These are phyloP conservation scores for Watsonalla binaria DNA, from an alignment of 2,888 invertebrate genomes.

Conservation along the genomic window DNA sequence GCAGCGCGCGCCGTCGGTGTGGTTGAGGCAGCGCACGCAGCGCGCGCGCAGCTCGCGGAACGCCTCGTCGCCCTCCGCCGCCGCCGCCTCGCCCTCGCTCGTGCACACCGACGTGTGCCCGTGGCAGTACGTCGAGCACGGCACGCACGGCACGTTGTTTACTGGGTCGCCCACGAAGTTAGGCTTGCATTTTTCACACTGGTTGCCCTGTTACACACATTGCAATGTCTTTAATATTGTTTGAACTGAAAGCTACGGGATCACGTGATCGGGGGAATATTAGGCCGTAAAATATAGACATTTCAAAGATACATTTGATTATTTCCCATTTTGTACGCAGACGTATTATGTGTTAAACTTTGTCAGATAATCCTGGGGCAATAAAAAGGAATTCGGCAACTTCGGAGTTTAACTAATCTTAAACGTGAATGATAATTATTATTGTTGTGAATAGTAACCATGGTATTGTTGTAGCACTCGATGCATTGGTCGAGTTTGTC, in stretches of 20 bases:
- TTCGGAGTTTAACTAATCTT: too few relatives aligned
- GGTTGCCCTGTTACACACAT: conserved; percentile 80
- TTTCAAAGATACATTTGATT: too few relatives aligned
- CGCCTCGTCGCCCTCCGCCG: conserved; percentile 51
- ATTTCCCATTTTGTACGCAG: background rate
- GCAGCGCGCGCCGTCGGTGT: conserved; percentile 89
- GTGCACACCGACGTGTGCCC: conserved; percentile 92
- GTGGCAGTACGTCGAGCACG: conserved; percentile 93
- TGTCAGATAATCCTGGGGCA: background rate
- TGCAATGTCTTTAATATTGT: background rate
- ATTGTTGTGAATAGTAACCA: conserved; percentile 69
- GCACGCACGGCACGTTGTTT: conserved; percentile 90
- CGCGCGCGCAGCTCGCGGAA: conserved; percentile 79
- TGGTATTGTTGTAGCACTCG: conserved; percentile 94
- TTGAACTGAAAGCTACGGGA: too few relatives aligned
- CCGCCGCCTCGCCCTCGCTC: conserved; percentile 73
- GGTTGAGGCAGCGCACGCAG: conserved; percentile 90
- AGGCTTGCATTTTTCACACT: conserved; percentile 94
- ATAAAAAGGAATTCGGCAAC: too few relatives aligned
- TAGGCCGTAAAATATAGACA: too few relatives aligned
- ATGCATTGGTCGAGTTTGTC: conserved; percentile 89
- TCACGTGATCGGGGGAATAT: too few relatives aligned
- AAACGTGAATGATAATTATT: background rate
- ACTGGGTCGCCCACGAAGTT: conserved; percentile 95
- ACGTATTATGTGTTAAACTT: too few relatives aligned